These are phyloP conservation scores for Camelus dromedarius DNA, from an alignment of 2,113 vertebrate species.

Conservation along the genomic window DNA sequence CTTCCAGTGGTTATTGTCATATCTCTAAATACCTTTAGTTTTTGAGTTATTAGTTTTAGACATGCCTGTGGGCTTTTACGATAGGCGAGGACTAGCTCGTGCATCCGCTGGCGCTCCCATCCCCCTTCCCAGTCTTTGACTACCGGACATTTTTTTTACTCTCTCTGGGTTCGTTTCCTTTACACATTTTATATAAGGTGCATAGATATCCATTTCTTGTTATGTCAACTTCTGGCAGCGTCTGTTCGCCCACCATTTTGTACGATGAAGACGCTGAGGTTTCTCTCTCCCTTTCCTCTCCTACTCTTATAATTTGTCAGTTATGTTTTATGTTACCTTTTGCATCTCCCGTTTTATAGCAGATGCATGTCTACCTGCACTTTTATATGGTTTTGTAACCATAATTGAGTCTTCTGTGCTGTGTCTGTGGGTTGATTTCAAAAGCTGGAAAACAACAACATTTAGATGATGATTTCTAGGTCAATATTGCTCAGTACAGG, in stretches of 20 bases:
- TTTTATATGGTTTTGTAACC: background rate
- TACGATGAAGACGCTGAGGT: background rate
- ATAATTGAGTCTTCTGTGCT: background rate
- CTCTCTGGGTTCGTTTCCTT: background rate
- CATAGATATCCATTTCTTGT: background rate
- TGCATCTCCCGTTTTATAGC: background rate
- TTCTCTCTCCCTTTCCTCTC: background rate
- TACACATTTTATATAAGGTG: background rate
- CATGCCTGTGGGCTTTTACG: background rate
- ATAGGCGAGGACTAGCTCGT: background rate
- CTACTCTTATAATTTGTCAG: background rate
- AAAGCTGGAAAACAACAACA: slow-evolving; percentile 14
- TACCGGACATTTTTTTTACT: background rate
- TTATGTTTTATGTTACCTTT: background rate
- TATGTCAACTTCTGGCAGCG: background rate
- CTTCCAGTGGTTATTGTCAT: background rate
- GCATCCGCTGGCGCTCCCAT: background rate
- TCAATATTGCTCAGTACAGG: slow-evolving; percentile 51
- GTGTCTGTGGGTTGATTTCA: slow-evolving; percentile 25
- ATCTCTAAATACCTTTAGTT: background rate
- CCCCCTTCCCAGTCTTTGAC: background rate
- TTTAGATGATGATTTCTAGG: slow-evolving; percentile 71
- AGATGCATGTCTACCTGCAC: background rate
- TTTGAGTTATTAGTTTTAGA: background rate
- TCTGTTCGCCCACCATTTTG: background rate